phyloP scores from a whole-genome alignment of 2,797 vertebrate genomes.

The Hozukius guyotensis region DNA sequence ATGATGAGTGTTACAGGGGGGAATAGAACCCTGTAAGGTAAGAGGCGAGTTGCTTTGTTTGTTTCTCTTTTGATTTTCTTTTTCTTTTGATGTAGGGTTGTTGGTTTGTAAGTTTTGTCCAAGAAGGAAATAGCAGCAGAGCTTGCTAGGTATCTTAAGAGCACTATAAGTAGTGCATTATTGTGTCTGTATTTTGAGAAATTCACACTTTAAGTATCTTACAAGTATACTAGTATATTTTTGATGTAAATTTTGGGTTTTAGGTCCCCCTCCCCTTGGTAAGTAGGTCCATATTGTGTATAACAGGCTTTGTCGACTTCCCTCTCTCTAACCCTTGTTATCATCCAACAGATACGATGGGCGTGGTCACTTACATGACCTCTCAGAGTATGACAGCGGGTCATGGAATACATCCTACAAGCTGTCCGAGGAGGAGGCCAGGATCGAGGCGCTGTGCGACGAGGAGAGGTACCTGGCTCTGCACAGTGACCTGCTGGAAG shows the following conservation, averaged over 20 bases:
- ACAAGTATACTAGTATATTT: constrained; percentile 31
- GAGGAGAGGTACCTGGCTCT: constrained; percentile 99
- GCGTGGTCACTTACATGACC: constrained; percentile 99
- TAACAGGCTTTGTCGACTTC: constrained; percentile 42
- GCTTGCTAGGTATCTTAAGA: constrained; percentile 56
- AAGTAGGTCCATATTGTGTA: constrained; percentile 77
- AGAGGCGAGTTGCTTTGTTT: constrained; percentile 85
- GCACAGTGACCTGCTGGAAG: constrained; percentile 98
- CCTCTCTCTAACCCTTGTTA: constrained; percentile 83
- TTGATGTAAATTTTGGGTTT: constrained; percentile 61
- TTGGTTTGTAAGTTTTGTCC: constrained; percentile 66
- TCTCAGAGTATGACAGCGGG: constrained; percentile 97
- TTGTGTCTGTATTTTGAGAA: constrained; percentile 58
- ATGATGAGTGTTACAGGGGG: constrained; percentile 81
- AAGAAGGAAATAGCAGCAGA: constrained; percentile 54
- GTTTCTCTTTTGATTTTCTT: constrained; percentile 42
- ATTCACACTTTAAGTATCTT: constrained; percentile 37
- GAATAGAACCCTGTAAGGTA: constrained; percentile 92
- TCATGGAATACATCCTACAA: constrained; percentile 98
- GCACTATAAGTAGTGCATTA: constrained; percentile 33
- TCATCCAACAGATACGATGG: constrained; percentile 97
- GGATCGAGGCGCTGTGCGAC: constrained; percentile 97
- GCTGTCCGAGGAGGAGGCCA: constrained; percentile 96
- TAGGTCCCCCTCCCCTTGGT: constrained; percentile 67
- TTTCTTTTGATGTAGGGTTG: constrained; percentile 62